phyloP scores from a whole-genome alignment of 2,797 vertebrate genomes.

The Salmo trutta region DNA sequence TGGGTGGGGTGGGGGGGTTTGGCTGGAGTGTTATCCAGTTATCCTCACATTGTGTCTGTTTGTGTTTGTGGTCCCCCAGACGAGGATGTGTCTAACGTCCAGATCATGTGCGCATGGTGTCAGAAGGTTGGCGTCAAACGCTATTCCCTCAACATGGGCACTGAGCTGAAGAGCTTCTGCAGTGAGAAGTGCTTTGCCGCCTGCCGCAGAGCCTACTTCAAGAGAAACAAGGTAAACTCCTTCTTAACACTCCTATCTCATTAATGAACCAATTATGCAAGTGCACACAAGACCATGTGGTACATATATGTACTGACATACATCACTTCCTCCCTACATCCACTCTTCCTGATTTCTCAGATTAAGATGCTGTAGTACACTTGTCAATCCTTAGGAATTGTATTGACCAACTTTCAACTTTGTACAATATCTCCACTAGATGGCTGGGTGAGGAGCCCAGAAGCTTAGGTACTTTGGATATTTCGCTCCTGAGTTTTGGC shows the following conservation, averaged over 20 bases:
- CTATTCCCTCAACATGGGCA: slow-evolving; percentile 99
- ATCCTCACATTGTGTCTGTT: slow-evolving; percentile 5
- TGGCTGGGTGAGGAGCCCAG: neutral
- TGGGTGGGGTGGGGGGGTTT: neutral
- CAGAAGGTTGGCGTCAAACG: slow-evolving; percentile 99
- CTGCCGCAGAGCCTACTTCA: slow-evolving; percentile 98
- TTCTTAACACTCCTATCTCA: neutral
- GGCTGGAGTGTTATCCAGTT: neutral
- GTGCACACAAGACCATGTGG: neutral
- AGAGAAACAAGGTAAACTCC: slow-evolving; percentile 96
- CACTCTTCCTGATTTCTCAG: neutral
- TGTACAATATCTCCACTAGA: neutral
- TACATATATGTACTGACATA: neutral
- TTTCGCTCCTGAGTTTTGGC: neutral
- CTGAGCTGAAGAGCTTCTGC: slow-evolving; percentile 99
- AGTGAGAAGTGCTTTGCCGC: slow-evolving; percentile 99
- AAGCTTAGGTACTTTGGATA: neutral
- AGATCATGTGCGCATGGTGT: slow-evolving; percentile 99
- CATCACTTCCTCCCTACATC: neutral
- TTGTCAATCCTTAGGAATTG: neutral
- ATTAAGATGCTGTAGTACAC: neutral
- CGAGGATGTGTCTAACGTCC: slow-evolving; percentile 94
- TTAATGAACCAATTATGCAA: neutral
- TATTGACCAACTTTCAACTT: neutral
- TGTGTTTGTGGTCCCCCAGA: slow-evolving; percentile 73